Evolutionary conservation across 2,113 vertebrate species (phyloP).

Genomic region (Ailuropoda melanoleuca): DNA sequence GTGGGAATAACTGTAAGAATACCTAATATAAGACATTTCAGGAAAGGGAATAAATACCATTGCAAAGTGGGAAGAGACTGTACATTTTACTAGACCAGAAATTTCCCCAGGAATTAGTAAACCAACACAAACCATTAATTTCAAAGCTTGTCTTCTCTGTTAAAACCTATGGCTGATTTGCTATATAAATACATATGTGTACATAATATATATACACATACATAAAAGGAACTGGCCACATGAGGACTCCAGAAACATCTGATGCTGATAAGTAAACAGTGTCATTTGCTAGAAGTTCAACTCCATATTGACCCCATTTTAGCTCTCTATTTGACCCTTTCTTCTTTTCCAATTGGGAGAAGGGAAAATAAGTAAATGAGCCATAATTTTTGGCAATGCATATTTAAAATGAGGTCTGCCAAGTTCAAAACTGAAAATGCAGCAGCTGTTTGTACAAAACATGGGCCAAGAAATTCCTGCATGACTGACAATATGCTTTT

Average conservation of each 20-base stretch:
- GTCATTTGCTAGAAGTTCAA: constrained; percentile 36
- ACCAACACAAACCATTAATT: neutral
- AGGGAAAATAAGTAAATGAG: constrained; percentile 55
- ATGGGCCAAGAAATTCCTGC: constrained; percentile 46
- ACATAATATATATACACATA: neutral
- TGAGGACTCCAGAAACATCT: neutral
- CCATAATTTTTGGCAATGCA: constrained; percentile 47
- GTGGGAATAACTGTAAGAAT: neutral
- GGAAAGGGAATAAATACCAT: neutral
- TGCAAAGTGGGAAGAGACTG: neutral
- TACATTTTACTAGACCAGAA: neutral
- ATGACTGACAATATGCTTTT: constrained; percentile 45
- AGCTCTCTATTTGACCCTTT: constrained; percentile 28
- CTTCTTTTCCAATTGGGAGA: constrained; percentile 5
- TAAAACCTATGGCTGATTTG: neutral
- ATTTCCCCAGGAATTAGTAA: neutral
- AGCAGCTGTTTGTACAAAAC: constrained; percentile 62
- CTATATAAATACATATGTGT: neutral
- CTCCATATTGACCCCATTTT: neutral
- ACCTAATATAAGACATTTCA: neutral
- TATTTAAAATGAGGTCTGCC: constrained; percentile 63
- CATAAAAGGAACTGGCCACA: neutral
- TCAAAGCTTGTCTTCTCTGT: neutral
- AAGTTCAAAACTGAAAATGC: constrained; percentile 62
- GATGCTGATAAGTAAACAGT: constrained; percentile 27